phyloP scores from a whole-genome alignment of 2,888 invertebrate species.

The Teinopalpus imperialis region DNA sequence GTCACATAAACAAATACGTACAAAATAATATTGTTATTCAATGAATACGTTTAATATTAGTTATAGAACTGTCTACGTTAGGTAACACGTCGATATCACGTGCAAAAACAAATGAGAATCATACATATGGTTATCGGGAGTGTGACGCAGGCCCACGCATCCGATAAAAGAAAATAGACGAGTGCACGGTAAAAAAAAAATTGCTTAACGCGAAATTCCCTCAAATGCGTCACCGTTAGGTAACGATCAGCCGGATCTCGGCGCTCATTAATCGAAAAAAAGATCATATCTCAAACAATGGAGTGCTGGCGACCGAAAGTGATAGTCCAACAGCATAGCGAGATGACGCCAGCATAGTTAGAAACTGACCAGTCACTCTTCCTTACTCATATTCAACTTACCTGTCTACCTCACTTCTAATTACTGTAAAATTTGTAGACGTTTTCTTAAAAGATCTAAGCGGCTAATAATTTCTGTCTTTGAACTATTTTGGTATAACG shows the following conservation, averaged over 20 bases:
- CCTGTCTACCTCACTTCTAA: conserved; percentile 1
- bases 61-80: too few relatives aligned
- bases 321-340: conserved; percentile 70
- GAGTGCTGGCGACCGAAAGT: conserved; percentile 73
- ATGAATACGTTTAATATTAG: too few relatives aligned
- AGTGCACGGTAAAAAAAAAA: conserved; percentile 43
- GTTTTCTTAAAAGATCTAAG: too few relatives aligned
- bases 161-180: conserved; percentile 23
- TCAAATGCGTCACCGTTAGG: conserved; percentile 72
- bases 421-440: too few relatives aligned
- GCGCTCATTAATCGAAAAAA: conserved; percentile 71
- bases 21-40: too few relatives aligned
- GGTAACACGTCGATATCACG: conserved; percentile 43
- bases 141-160: conserved; percentile 33
- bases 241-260: conserved; percentile 74
- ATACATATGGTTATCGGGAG: background rate
- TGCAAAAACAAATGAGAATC: conserved; percentile 36
- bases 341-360: conserved; percentile 57
- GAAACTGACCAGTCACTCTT: conserved; percentile 54
- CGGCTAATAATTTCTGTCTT: too few relatives aligned
- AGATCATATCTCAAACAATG: conserved; percentile 74
- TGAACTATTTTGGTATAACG: too few relatives aligned
- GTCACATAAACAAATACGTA: too few relatives aligned
- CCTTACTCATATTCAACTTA: conserved; percentile 9
- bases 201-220: conserved; percentile 61